Base-by-base conservation (phyloP, 2,113 vertebrate genomes). In the Cebus imitator region DNA sequence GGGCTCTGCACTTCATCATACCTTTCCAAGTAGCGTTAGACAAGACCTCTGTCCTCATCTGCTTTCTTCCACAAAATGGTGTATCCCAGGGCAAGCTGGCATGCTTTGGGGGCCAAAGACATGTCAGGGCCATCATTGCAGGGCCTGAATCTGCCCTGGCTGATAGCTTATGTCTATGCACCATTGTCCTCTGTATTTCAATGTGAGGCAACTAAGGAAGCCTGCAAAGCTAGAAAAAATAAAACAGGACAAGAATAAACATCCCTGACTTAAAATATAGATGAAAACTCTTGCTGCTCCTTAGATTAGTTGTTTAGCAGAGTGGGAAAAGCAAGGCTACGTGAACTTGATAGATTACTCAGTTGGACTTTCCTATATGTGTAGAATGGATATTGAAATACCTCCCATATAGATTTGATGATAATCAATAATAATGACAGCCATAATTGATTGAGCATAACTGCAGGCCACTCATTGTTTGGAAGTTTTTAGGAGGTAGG, bases 1-100 rank as follows among this genome's bases (percentile, higher is more conserved):
- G 57, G 55, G 61, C 16, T 58, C 21, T 14, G 17, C 8, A 0
- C 3, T 1, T 5, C 0, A 3, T 17, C 5, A 32, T 35, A 16
- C 6, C 3, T 27, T 50, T 85, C 23, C 16, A 5, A 12, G 57
- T 37, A 79, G 40, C 6, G 0, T 37, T 40, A 64, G 40, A 11
- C 10, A 66, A 30, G 37, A 8, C 78, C 32, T 37, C 61, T 61
- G 81, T 16, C n/a, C 48, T 48, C n/a, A 5, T 0, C 0, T 12
- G 61, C 70, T 55, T 25, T 68, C 64, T 40, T 75, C 12, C 48
- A 40, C 8, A n/a, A 45, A 17, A 40, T 23, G 43, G 45, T 1
- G 40, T 57, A 20, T 79, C 25, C 45, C 50, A 37, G 48, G 64
- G 6, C 52, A 75, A n/a, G 27, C 3, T 37, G 18, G 6, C 25